These are phyloP conservation scores for Drosophila atroscutellata DNA, from an alignment of 2,888 invertebrate genomes.

Conservation along the genomic window DNA sequence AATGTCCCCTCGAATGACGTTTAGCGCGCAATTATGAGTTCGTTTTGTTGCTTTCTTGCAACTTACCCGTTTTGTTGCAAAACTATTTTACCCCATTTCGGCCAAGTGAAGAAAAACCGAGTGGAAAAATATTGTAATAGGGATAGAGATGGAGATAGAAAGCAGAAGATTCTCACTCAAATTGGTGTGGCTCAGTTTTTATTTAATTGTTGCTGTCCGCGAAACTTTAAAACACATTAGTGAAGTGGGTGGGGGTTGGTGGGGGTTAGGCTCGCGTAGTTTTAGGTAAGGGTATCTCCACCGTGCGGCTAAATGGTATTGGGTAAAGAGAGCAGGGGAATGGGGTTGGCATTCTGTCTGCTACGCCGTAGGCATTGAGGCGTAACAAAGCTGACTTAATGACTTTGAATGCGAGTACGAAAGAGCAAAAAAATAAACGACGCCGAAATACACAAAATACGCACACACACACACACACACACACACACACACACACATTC, in stretches of 20 bases:
- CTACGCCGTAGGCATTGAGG: constrained; percentile 62
- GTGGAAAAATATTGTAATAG: background rate
- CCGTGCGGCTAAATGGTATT: background rate
- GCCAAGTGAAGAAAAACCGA: constrained; percentile 11
- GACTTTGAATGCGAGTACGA: constrained; percentile 59
- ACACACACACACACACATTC: background rate
- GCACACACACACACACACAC: constrained; percentile 4
- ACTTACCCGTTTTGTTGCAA: constrained; percentile 34
- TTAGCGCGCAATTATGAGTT: constrained; percentile 75
- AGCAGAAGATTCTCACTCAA: constrained; percentile 43
- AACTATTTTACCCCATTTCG: constrained; percentile 40
- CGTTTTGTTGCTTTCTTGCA: constrained; percentile 43
- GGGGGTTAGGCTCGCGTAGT: background rate
- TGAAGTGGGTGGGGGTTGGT: background rate
- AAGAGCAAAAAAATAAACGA: constrained; percentile 15
- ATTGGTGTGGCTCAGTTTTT: constrained; percentile 56
- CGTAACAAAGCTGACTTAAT: constrained; percentile 75
- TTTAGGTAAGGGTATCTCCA: background rate
- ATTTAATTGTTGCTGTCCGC: constrained; percentile 49
- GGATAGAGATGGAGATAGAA: background rate
- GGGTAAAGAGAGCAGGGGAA: background rate
- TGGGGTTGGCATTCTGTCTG: constrained; percentile 17
- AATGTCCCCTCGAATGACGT: constrained; percentile 75
- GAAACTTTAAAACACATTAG: constrained; percentile 48
- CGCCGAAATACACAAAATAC: constrained; percentile 16